Percentiles rank a stretch among this genome's conserved stretches.
Evolutionary conservation across 2,888 invertebrate genomes (phyloP).

Genomic region (Isoperla grammatica): DNA sequence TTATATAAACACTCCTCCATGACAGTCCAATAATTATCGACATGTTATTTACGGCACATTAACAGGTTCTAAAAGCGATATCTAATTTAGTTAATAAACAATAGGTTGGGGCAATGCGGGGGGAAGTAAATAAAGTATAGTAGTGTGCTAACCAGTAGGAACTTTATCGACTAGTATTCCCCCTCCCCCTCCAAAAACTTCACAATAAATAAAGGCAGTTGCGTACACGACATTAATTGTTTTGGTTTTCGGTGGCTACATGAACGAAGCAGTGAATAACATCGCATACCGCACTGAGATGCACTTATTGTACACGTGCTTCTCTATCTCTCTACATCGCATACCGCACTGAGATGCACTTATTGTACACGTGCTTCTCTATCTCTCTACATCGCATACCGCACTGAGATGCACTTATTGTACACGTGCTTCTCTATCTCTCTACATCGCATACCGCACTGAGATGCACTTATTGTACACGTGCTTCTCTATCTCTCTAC

Average conservation of each 20-base stretch:
- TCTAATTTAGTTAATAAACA: slow-evolving; percentile 20
- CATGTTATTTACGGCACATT: slow-evolving; percentile 10
- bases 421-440: too few relatives aligned
- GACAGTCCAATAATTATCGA: slow-evolving; percentile 18
- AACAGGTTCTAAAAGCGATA: slow-evolving; percentile 17
- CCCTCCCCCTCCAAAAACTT: slow-evolving; percentile 5
- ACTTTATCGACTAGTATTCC: slow-evolving; percentile 14
- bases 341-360: too few relatives aligned
- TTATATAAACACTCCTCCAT: slow-evolving; percentile 9
- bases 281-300: too few relatives aligned
- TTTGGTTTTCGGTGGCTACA: slow-evolving; percentile 16
- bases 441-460: too few relatives aligned
- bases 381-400: too few relatives aligned
- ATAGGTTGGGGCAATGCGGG: slow-evolving; percentile 7
- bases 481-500: too few relatives aligned
- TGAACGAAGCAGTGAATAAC: not conserved
- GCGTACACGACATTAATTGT: slow-evolving; percentile 9
- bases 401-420: too few relatives aligned
- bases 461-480: too few relatives aligned
- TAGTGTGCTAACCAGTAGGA: slow-evolving; percentile 2
- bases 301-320: too few relatives aligned
- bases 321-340: too few relatives aligned
- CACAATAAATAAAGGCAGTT: slow-evolving; percentile 12
- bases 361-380: too few relatives aligned
- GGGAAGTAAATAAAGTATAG: slow-evolving; percentile 9